phyloP scores from a whole-genome alignment of 2,888 invertebrate species.

The Aproaerema taeniolella region DNA sequence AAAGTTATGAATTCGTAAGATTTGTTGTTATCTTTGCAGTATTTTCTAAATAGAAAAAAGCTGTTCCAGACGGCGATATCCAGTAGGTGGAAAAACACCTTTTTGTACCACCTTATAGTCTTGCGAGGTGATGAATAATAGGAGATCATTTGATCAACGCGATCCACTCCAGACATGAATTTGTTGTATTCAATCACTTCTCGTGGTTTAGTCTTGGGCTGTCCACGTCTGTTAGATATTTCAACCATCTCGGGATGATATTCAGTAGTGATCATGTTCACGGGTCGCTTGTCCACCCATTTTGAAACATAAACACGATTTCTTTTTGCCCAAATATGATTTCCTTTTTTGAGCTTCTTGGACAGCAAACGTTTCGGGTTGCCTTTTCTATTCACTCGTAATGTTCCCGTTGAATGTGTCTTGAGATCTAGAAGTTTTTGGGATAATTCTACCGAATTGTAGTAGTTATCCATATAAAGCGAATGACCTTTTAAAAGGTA shows the following conservation, averaged over 20 bases:
- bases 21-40: constrained; percentile 6
- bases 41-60: constrained; percentile 3
- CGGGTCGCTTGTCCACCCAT: constrained; percentile 17
- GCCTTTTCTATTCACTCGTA: constrained; percentile 16
- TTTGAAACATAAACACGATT: constrained; percentile 13
- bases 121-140: constrained; percentile 19
- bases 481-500: constrained; percentile 16
- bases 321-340: constrained; percentile 15
- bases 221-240: constrained; percentile 9
- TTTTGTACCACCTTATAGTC: constrained; percentile 19
- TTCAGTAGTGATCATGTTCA: constrained; percentile 14
- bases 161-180: constrained; percentile 20
- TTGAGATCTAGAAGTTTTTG: constrained; percentile 13
- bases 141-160: constrained; percentile 18
- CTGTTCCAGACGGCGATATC: constrained; percentile 12
- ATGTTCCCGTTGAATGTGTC: constrained; percentile 16
- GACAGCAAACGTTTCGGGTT: constrained; percentile 12
- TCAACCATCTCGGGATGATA: constrained; percentile 9
- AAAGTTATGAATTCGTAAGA: background rate
- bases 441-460: constrained; percentile 13
- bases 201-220: constrained; percentile 10
- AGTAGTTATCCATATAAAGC: constrained; percentile 19
- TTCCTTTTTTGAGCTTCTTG: constrained; percentile 16
- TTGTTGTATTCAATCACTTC: constrained; percentile 18
- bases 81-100: constrained; percentile 12